Evolutionary conservation across 2,113 vertebrate genomes (phyloP), one percentile per base, ranked within the genome.

Genomic region (Stictonetta naevosa): DNA sequence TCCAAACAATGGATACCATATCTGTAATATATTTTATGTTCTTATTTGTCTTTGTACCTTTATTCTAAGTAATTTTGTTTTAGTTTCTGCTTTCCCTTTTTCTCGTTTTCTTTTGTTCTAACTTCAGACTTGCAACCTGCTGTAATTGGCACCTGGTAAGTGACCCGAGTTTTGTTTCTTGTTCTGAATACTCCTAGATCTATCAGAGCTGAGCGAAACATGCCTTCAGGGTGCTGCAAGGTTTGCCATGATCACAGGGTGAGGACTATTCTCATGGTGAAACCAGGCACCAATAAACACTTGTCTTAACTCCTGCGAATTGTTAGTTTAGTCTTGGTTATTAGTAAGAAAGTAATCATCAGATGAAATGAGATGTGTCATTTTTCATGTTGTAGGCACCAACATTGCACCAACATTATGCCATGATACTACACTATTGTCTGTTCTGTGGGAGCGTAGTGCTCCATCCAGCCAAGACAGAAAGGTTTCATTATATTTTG

Each of bases 401-500:
- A 64, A 40, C 62, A 40, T 31, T 15, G 56, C 13, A 7, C 46
- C 71, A 46, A 20, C 83, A 5, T 81, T 75, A n/a, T 44, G 67
- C 79, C 73, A 15, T 29, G 62, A 16, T 60, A 76, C 23, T 72
- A 48, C 25, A 8, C 46, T 71, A 15, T 20, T 75, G 76, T 58
- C 42, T 62, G 60, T 93, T 94, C 72, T 66, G 10, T 66, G 48
- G 90, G 56, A 73, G 31, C 44, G 59, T 0, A 3, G 15, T 21
- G 56, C 29, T 87, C 11, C 46, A 50, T 6, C 44, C 26, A 72
- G 31, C 31, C 66, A n/a, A 69, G 92, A 58, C 60, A 77, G 46
- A 73, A 78, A 67, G 40, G 40, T 88, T 97, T 95, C 81, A 71
- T 52, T 94, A 31, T 90, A 84, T 90, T 94, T 87, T 93, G 86